phyloP scores from a whole-genome alignment of 2,113 vertebrate species.

The Anolis sagrei region DNA sequence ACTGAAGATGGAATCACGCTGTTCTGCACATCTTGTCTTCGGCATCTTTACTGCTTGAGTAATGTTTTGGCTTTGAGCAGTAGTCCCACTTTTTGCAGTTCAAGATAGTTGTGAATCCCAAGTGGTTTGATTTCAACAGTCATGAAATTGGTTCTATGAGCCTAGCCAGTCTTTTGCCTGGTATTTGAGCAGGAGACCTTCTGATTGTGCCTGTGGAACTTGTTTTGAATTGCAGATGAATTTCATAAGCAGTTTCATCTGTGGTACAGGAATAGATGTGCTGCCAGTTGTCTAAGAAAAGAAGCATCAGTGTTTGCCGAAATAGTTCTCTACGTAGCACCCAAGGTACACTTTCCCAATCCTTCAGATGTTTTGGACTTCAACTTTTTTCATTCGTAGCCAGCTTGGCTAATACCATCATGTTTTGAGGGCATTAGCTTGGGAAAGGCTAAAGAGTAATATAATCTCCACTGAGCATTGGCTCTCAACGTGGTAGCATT shows the following conservation, averaged over 20 bases:
- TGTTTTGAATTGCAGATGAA: neutral
- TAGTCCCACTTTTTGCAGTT: no score
- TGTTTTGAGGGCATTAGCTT: neutral
- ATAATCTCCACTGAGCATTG: constrained; percentile 17
- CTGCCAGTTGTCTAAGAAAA: neutral
- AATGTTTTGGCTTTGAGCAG: neutral
- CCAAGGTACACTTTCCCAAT: neutral
- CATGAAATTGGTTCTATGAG: neutral
- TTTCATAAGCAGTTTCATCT: neutral
- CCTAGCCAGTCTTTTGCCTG: neutral
- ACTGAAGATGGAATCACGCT: neutral
- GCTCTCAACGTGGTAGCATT: constrained; percentile 4
- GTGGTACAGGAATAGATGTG: neutral
- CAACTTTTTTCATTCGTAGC: neutral
- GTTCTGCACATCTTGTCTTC: no score
- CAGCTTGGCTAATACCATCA: neutral
- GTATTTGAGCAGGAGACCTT: neutral
- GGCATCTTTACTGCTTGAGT: no score
- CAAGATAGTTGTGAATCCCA: neutral
- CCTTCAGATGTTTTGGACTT: neutral
- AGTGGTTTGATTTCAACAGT: neutral
- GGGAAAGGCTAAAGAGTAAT: neutral
- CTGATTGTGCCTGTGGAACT: neutral
- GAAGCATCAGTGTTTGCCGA: neutral
- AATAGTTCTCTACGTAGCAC: neutral